A percentile compares a stretch with the other conserved stretches of the same genome.
phyloP scores from a whole-genome alignment of 2,113 vertebrate genomes.

The Urocolius indicus region DNA sequence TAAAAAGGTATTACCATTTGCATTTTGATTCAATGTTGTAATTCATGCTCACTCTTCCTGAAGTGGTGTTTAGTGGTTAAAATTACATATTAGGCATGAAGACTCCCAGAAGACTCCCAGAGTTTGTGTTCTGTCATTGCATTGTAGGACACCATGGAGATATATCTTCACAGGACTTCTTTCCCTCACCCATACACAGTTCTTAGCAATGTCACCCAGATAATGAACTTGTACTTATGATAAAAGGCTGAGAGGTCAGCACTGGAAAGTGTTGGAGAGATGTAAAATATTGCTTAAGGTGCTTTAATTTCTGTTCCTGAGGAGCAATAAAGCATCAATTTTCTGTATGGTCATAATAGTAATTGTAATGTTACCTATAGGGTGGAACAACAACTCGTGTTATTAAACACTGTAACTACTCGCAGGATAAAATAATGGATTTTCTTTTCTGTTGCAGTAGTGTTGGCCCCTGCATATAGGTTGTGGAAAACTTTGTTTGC shows the following conservation, averaged over 20 bases:
- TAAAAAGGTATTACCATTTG: not conserved
- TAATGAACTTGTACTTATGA: not conserved
- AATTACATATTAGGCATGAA: not conserved
- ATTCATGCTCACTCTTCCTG: not conserved
- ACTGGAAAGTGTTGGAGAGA: not conserved
- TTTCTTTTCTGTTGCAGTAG: not conserved
- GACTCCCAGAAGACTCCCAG: not conserved
- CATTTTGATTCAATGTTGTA: not conserved
- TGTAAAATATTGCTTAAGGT: not conserved
- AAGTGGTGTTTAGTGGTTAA: not conserved
- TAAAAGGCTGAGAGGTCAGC: not conserved
- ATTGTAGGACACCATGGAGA: accelerated
- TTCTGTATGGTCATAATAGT: not conserved
- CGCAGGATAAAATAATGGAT: not conserved
- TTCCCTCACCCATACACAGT: not conserved
- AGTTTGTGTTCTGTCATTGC: not conserved
- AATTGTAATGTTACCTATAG: constrained; percentile 1
- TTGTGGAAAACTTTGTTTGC: constrained; percentile 51
- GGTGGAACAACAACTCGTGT: not conserved
- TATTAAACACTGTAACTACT: not conserved
- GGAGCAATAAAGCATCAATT: constrained; percentile 13
- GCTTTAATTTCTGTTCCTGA: constrained; percentile 20
- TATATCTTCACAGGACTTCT: not conserved
- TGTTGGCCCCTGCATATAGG: constrained; percentile 1
- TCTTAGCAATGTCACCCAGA: not conserved